phyloP scores from a whole-genome alignment of 2,888 invertebrate species.

The Latheticus oryzae region DNA sequence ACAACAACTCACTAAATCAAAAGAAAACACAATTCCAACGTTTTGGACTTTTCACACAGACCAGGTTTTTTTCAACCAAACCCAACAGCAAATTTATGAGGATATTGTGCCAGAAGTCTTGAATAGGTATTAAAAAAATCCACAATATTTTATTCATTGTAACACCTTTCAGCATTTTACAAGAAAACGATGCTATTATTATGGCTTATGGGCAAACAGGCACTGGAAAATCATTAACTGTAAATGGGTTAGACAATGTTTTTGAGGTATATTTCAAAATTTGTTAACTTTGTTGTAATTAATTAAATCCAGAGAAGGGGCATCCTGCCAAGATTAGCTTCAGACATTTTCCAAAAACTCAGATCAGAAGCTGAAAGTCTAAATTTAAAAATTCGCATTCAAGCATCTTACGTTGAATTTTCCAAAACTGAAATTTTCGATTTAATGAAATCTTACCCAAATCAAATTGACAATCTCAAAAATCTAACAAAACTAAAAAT shows the following conservation, averaged over 20 bases:
- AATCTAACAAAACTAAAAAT: conserved; percentile 53
- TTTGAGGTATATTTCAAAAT: no score
- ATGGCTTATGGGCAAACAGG: conserved; percentile 65
- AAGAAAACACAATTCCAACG: conserved; percentile 49
- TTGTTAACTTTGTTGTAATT: no score
- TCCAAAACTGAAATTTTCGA: conserved; percentile 59
- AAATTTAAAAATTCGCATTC: conserved; percentile 58
- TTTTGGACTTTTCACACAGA: conserved; percentile 64
- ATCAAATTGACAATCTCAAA: conserved; percentile 47
- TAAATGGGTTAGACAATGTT: conserved; percentile 54
- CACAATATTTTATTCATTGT: conserved; percentile 1
- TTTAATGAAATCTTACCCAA: conserved; percentile 56
- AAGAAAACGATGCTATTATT: conserved; percentile 58
- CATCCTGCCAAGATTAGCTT: conserved; percentile 61
- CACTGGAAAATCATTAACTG: conserved; percentile 62
- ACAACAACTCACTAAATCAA: conserved; percentile 55
- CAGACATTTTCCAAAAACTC: conserved; percentile 57
- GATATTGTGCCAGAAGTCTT: conserved; percentile 56
- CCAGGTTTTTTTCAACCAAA: conserved; percentile 61
- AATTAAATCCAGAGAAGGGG: conserved; percentile 62
- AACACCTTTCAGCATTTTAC: conserved; percentile 43
- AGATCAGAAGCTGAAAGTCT: conserved; percentile 51
- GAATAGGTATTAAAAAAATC: conserved; percentile 13
- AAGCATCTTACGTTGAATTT: conserved; percentile 63
- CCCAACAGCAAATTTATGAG: conserved; percentile 61